Evolutionary conservation across 2,797 vertebrate species (phyloP).

Genomic region (Xerus rutilus): DNA sequence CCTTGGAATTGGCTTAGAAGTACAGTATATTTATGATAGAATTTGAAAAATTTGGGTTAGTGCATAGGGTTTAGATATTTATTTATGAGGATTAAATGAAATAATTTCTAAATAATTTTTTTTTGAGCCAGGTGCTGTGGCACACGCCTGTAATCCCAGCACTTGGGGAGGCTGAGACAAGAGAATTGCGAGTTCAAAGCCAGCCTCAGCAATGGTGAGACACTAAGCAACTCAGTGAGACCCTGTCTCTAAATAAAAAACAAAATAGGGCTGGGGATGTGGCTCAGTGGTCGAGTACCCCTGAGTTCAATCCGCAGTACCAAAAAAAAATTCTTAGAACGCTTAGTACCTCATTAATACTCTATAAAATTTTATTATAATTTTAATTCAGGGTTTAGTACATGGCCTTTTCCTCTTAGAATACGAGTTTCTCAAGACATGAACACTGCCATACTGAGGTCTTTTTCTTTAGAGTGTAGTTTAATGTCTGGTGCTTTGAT

Average conservation of each 20-base stretch:
- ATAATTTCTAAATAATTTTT: background rate
- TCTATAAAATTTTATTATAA: background rate
- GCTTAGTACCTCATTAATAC: background rate
- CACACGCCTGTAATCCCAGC: too few species aligned
- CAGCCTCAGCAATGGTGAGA: too few species aligned
- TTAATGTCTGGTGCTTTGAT: background rate
- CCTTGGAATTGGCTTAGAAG: background rate
- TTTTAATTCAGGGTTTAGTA: background rate
- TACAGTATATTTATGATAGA: background rate
- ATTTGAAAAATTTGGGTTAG: background rate
- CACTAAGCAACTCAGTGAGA: too few species aligned
- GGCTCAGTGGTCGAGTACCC: too few species aligned
- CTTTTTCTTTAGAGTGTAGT: background rate
- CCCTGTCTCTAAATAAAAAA: too few species aligned
- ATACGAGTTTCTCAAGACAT: background rate
- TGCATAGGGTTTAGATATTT: background rate
- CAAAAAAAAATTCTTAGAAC: slow-evolving; percentile 5
- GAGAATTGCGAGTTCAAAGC: too few species aligned
- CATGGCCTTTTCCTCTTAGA: background rate
- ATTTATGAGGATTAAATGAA: background rate
- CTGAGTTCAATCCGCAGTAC: too few species aligned
- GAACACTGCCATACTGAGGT: background rate
- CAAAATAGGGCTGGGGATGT: too few species aligned
- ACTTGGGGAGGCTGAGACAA: too few species aligned
- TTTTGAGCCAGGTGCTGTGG: too few species aligned